Conservation (phyloP, 1,140 invertebrate species). For the Heliconius hermathena region DNA sequence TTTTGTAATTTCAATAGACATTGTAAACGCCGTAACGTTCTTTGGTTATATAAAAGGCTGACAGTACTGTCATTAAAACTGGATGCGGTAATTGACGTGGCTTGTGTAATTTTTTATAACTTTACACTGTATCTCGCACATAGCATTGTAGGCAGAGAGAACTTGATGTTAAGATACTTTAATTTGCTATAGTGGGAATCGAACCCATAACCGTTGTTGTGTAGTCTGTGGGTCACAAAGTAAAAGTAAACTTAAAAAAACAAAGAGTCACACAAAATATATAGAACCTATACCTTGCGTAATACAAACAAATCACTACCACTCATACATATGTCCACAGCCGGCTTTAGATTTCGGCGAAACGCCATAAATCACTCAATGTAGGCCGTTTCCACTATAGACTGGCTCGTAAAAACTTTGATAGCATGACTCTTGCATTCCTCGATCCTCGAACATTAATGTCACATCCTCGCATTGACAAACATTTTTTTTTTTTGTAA, state of each 20-base stretch:
- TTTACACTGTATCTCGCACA: no score
- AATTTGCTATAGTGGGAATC: no score
- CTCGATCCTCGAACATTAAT: constrained; percentile 52
- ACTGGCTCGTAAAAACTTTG: constrained; percentile 58
- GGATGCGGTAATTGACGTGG: neutral
- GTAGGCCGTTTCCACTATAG: constrained; percentile 52
- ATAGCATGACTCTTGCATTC: constrained; percentile 54
- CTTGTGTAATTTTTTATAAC: neutral
- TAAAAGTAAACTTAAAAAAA: neutral
- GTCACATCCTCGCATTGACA: constrained; percentile 49
- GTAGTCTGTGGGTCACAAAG: no score
- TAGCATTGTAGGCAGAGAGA: no score
- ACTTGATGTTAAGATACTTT: no score
- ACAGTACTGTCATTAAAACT: neutral
- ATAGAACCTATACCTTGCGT: neutral
- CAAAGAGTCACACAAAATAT: neutral
- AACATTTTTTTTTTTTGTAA: constrained; percentile 57
- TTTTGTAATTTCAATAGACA: neutral
- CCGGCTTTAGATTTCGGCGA: constrained; percentile 46
- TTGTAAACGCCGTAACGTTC: neutral
- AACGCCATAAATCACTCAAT: constrained; percentile 61
- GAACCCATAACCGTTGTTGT: no score
- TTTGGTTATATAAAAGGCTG: neutral
- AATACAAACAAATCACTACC: constrained; percentile 40
- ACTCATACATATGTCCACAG: constrained; percentile 42